A percentile compares a stretch with the other conserved stretches of the same genome.
These are phyloP conservation scores for Geothlypis trichas DNA, from an alignment of 2,113 vertebrate species.

Conservation along the genomic window DNA sequence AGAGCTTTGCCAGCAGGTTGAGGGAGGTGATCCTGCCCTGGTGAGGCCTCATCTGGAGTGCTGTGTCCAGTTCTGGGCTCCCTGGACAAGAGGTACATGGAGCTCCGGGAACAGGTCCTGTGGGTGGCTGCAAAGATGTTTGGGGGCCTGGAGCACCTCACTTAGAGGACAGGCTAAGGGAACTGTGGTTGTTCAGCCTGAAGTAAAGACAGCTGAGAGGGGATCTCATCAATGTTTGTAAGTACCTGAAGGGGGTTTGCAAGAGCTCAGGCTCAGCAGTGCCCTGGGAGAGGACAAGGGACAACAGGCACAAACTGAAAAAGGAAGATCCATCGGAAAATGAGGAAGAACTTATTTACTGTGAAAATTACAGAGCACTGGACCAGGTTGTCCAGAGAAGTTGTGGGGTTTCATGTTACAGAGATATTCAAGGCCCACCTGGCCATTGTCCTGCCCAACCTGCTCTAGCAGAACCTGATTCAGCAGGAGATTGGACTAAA, in stretches of 20 bases:
- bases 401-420: neutral
- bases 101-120: neutral
- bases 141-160: neutral
- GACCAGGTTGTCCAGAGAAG: neutral
- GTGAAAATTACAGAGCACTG: neutral
- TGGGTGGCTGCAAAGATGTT: neutral
- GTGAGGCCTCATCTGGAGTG: neutral
- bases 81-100: neutral
- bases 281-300: neutral
- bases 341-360: neutral
- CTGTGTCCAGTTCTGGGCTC: neutral
- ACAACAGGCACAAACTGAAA: neutral
- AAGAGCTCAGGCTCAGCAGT: neutral
- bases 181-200: neutral
- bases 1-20: neutral
- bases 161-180: neutral
- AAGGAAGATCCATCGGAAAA: neutral
- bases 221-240: neutral
- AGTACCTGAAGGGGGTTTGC: neutral
- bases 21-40: neutral
- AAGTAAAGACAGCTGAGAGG: neutral
- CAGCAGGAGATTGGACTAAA: neutral
- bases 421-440: neutral
- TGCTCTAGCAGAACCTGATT: neutral
- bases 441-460: neutral